Evolutionary conservation across 2,888 invertebrate species (phyloP), one percentile per base, ranked within the genome.

Genomic region (Trilocha varians): DNA sequence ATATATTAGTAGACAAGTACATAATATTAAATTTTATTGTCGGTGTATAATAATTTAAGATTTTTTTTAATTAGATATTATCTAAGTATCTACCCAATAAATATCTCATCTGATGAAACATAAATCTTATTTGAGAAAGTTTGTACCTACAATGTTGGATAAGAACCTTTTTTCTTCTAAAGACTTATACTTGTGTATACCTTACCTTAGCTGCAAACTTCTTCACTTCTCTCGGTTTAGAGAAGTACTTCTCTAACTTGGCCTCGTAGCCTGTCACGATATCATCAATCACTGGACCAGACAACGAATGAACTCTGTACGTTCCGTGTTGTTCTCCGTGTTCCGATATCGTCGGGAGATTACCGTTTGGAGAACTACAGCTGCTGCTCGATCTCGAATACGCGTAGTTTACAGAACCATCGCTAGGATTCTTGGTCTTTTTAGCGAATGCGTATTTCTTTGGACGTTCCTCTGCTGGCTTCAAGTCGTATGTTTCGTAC

Each of bases 261-360:
- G 71, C 65, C 38, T 83, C 80, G 51, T 76, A 82, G 8, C 62
- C 65, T 34, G 58, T 57, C 32, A 68, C 59, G 32, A 70, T 54
- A 14, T 74, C 71, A 42, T 61, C 64, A 37, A 60, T 58, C 8
- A 54, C 52, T 4, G 61, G 62, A 42, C 47, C 59, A 25, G 68
- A 65, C 32, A 65, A 44, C 1, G 70, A 52, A 34, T 67, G 67
- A n/a, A 73, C 63, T 13, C 77, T 59, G 47, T 79, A 82, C 13
- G 78, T 76, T 40, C 78, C 73, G 45, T 78, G 78, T 46, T 78
- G 77, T 47, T 84, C 83, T 2, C 67, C 67, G 42, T 84, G 79
- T 48, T 85, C 85, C 1, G 83, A 76, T 44, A 85, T 85, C 2
- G 84, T 84, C 1, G 85, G 84, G 52, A 85, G 56, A 49, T 83